Base-by-base conservation (phyloP, 2,113 vertebrate genomes). In the Leucopsar rothschildi region DNA sequence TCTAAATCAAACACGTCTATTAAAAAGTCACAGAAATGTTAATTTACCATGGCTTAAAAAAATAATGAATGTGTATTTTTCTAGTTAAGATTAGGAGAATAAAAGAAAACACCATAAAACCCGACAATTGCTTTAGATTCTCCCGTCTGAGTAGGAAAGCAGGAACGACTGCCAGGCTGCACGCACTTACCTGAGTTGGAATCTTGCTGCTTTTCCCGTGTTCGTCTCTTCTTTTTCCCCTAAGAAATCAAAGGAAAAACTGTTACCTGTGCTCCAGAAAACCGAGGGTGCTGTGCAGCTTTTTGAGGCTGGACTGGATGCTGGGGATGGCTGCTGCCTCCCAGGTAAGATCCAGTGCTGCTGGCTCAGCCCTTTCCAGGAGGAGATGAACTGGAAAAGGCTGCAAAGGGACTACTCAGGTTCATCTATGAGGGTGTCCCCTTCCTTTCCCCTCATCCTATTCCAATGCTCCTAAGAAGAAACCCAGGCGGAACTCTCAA, bases 191-290 rank as follows among this genome's bases (percentile, higher is more conserved):
- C 99, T 98, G 99, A 97, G 87, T 92, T 98, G 94, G 99, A 99
- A 97, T 99, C 99, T 95, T 99, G 99, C 93, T 99, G 98, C 97
- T 99, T 99, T 95, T 99, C 99, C 94, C 99, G 97, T 97, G 99
- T 99, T 82, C 99, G 98, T 95, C 99, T 98, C 97, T 99, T 99
- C 98, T 99, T 99, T 96, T 99, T 99, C 57, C 99, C 99, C 99
- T 99, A 50, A 81, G 59, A 80, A 89, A 88, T 31, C 44, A 92
- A 87, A 92, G 53, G 42, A n/a, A 69, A 76, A 47, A 44, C 80
- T 0, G 4, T 95, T 49, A 89, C 37, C 64, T 5, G 2, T 16
- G 45, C 37, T 57, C 78, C 24, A 21, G 71, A 53, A 52, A n/a
- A 37, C 4, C 0, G 0, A n/a, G 50, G 28, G n/a, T 52, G 63